Evolutionary conservation across 2,888 invertebrate genomes (phyloP).

Genomic region (Stegana nigrithorax): DNA sequence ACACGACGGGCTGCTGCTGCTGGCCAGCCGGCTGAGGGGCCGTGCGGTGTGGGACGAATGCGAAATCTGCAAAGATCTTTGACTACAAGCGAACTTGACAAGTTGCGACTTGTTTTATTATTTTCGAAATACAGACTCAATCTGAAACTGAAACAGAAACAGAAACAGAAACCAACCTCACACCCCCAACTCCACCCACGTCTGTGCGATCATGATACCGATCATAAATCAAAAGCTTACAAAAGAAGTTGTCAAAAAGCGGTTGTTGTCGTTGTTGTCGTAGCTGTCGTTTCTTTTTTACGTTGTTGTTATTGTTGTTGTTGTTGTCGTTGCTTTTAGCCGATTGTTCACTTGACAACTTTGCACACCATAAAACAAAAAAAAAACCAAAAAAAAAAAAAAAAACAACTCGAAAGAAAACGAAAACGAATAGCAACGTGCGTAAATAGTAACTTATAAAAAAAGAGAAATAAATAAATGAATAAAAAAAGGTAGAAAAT

Average conservation of each 20-base stretch:
- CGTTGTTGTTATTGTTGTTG: neutral
- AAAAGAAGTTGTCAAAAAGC: constrained; percentile 22
- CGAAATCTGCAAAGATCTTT: too few species aligned
- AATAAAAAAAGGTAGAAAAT: neutral
- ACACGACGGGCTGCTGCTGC: too few species aligned
- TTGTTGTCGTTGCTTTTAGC: neutral
- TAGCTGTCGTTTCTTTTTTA: neutral
- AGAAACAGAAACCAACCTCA: constrained; percentile 17
- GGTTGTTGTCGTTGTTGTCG: constrained; percentile 26
- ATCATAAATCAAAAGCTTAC: constrained; percentile 46
- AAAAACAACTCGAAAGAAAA: neutral
- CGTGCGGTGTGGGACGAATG: too few species aligned
- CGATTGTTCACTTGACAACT: constrained; percentile 16
- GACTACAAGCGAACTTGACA: constrained; percentile 35
- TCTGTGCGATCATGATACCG: neutral
- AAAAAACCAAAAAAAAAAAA: neutral
- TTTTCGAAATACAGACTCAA: constrained; percentile 33
- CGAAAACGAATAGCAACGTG: neutral
- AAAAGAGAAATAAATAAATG: neutral
- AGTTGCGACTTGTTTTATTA: constrained; percentile 30
- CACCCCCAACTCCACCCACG: constrained; percentile 18
- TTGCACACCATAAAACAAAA: constrained; percentile 23
- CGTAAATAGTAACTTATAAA: too few species aligned
- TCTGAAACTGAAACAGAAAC: too few species aligned
- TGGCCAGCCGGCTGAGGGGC: too few species aligned